These are phyloP conservation scores for Odontomyia ornata DNA, from an alignment of 2,888 invertebrate genomes.

Conservation along the genomic window DNA sequence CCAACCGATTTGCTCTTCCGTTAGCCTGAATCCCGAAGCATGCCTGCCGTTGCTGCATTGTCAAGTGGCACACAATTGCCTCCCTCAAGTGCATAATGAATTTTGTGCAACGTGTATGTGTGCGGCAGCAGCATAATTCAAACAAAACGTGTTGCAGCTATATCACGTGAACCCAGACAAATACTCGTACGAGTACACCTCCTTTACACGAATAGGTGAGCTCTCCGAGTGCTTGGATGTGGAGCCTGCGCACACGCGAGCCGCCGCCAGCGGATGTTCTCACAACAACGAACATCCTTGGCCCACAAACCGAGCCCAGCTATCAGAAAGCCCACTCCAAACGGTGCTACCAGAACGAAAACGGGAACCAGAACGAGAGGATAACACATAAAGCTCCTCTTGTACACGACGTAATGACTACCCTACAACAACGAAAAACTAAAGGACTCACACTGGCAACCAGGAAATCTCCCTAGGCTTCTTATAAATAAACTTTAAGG, in stretches of 20 bases:
- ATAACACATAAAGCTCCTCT: background rate
- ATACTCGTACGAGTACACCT: background rate
- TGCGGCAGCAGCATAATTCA: background rate
- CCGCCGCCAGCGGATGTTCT: background rate
- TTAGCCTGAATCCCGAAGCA: background rate
- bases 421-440: background rate
- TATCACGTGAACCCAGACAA: constrained; percentile 38
- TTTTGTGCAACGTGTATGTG: constrained; percentile 10
- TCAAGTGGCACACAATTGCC: constrained; percentile 30
- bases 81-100: constrained; percentile 42
- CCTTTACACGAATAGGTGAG: constrained; percentile 7
- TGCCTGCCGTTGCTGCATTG: background rate
- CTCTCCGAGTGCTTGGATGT: background rate
- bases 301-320: constrained; percentile 21
- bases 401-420: constrained; percentile 30
- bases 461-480: constrained; percentile 23
- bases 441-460: constrained; percentile 8
- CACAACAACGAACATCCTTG: constrained; percentile 27
- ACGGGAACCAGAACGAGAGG: background rate
- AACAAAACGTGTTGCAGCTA: constrained; percentile 34
- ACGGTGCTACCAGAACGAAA: background rate
- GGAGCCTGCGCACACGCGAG: constrained; percentile 4
- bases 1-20: constrained; percentile 13
- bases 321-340: constrained; percentile 17
- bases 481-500: constrained; percentile 42